Evolutionary conservation across 2,888 invertebrate species (phyloP).

Genomic region (Drosophila suboccidentalis): DNA sequence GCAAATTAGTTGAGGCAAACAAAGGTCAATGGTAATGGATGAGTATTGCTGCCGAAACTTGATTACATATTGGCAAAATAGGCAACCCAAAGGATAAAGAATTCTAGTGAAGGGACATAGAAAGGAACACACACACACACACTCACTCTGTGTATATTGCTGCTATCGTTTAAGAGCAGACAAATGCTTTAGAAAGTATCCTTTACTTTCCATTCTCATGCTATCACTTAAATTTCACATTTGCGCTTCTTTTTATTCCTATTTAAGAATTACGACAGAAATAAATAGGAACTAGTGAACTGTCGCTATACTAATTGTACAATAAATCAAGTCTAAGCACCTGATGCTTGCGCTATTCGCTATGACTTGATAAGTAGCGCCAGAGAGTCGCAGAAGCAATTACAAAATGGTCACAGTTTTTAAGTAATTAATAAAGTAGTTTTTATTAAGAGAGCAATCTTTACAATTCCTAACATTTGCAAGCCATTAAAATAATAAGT

Average conservation of each 20-base stretch:
- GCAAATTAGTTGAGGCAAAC: conserved; percentile 55
- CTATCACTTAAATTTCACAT: conserved; percentile 37
- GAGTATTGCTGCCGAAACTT: conserved; percentile 45
- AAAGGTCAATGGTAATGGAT: conserved; percentile 33
- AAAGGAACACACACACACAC: neutral
- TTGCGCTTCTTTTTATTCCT: conserved; percentile 26
- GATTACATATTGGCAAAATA: conserved; percentile 60
- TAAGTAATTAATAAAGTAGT: no score
- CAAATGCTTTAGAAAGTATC: conserved; percentile 68
- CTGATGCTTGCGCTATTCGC: no score
- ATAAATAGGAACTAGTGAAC: conserved; percentile 13
- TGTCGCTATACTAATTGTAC: neutral
- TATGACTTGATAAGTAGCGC: no score
- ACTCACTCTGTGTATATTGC: conserved; percentile 1
- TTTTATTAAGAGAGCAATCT: no score
- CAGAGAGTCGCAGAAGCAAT: no score
- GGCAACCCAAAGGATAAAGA: conserved; percentile 26
- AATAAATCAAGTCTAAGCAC: no score
- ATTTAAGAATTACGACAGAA: neutral
- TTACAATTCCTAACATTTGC: no score
- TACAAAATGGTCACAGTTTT: no score
- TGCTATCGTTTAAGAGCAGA: conserved; percentile 72
- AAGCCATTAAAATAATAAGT: no score
- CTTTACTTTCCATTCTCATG: conserved; percentile 47
- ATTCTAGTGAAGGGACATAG: conserved; percentile 37